A percentile compares a stretch with the other conserved stretches of the same genome.
phyloP scores from a whole-genome alignment of 1,140 invertebrate species.

The Heliconius hewitsoni region DNA sequence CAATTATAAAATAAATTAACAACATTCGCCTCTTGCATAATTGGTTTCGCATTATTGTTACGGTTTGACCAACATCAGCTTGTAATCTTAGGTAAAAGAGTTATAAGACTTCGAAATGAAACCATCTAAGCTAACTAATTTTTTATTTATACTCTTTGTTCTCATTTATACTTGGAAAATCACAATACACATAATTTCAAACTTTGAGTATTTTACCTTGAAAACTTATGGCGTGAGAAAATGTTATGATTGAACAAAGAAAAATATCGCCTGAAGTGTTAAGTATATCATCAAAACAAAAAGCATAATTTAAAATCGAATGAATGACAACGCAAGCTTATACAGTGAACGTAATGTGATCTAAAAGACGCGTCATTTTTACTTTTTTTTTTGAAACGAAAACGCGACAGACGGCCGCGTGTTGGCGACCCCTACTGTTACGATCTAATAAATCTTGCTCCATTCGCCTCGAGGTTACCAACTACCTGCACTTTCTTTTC shows the following conservation, averaged over 20 bases:
- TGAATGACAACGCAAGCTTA: constrained; percentile 7
- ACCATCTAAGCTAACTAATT: background rate
- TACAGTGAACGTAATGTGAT: constrained; percentile 11
- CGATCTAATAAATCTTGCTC: constrained; percentile 73
- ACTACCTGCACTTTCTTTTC: constrained; percentile 75
- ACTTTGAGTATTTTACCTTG: background rate
- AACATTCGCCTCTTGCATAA: constrained; percentile 8
- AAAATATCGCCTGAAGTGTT: background rate
- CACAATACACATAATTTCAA: background rate
- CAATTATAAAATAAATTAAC: constrained; percentile 6
- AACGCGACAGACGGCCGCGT: constrained; percentile 43
- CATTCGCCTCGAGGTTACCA: constrained; percentile 49
- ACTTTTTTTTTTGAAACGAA: constrained; percentile 27
- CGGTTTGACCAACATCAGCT: constrained; percentile 1
- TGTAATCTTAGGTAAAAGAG: constrained; percentile 14
- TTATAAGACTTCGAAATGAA: constrained; percentile 13
- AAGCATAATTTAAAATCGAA: background rate
- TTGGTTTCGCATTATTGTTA: constrained; percentile 6
- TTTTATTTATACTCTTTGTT: background rate
- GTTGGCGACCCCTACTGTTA: constrained; percentile 65
- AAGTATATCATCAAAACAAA: constrained; percentile 3
- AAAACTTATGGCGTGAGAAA: constrained; percentile 3
- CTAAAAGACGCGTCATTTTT: constrained; percentile 18
- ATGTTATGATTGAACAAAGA: background rate
- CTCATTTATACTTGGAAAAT: constrained; percentile 4